These are phyloP conservation scores for Adela reaumurella DNA, from an alignment of 2,888 invertebrate genomes.

Conservation along the genomic window DNA sequence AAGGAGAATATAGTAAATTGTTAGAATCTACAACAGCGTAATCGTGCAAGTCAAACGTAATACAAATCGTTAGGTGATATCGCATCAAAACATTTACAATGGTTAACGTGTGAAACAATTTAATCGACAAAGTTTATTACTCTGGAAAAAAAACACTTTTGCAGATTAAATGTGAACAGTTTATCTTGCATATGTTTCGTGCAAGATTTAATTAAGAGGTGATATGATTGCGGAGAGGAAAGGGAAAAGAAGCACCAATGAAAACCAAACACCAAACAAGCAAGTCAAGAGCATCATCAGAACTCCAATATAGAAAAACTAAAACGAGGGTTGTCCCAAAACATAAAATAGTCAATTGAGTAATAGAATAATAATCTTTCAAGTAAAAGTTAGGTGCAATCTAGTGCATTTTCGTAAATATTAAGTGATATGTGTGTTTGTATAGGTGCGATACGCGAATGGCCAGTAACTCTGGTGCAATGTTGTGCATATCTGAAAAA, in stretches of 20 bases:
- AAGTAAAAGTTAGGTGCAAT: constrained; percentile 52
- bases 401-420: constrained; percentile 49
- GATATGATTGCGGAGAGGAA: no score
- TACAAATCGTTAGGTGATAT: no score
- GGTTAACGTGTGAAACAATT: no score
- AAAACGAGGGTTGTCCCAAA: constrained; percentile 58
- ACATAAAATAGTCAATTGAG: constrained; percentile 20
- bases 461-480: constrained; percentile 59
- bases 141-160: no score
- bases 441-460: constrained; percentile 57
- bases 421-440: constrained; percentile 57
- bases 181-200: no score
- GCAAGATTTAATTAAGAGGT: no score
- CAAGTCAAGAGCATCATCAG: constrained; percentile 47
- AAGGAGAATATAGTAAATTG: no score
- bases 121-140: no score
- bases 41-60: no score
- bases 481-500: constrained; percentile 57
- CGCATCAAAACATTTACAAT: no score
- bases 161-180: no score
- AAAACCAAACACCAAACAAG: constrained; percentile 32
- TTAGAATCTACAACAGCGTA: no score
- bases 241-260: constrained; percentile 11
- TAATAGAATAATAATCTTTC: constrained; percentile 26
- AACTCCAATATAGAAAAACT: constrained; percentile 28